Evolutionary conservation across 1,140 invertebrate species (phyloP).

Genomic region (Macrosteles quadrilineatus): DNA sequence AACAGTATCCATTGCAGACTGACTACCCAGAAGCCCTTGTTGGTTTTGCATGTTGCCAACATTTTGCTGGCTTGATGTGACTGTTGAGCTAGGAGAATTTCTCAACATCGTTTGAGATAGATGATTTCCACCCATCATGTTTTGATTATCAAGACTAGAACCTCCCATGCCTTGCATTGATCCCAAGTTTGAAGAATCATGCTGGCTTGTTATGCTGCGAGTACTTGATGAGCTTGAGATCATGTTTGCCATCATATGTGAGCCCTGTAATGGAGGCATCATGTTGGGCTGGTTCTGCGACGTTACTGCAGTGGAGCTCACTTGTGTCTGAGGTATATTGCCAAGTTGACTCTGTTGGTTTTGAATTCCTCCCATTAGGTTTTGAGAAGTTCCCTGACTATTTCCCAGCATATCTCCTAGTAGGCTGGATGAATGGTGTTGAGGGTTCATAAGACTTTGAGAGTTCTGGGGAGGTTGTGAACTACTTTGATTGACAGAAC

Average conservation of each 20-base stretch:
- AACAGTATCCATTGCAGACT: background rate
- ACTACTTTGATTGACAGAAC: background rate
- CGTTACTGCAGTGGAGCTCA: background rate
- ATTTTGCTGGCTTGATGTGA: slow-evolving; percentile 11
- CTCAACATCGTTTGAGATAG: slow-evolving; percentile 12
- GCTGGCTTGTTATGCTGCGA: background rate
- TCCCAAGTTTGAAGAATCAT: slow-evolving; percentile 1
- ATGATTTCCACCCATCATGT: slow-evolving; percentile 1
- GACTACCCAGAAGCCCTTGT: background rate
- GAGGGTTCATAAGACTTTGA: background rate
- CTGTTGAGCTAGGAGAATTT: slow-evolving; percentile 6
- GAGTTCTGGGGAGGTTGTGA: background rate
- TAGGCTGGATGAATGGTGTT: background rate
- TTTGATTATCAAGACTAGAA: slow-evolving; percentile 15
- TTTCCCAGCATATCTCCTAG: slow-evolving; percentile 8
- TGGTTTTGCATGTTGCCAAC: slow-evolving; percentile 3
- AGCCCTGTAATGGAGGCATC: background rate
- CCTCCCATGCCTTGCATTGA: no score
- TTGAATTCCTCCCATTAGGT: background rate
- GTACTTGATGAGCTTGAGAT: slow-evolving; percentile 5
- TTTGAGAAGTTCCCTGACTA: background rate
- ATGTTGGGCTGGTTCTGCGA: background rate
- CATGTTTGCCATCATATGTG: slow-evolving; percentile 13
- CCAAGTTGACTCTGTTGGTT: slow-evolving; percentile 7
- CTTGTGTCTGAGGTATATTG: background rate